Percentiles rank a stretch among this genome's conserved stretches.
Evolutionary conservation across 2,797 vertebrate species (phyloP).

Genomic region (Champsocephalus gunnari): DNA sequence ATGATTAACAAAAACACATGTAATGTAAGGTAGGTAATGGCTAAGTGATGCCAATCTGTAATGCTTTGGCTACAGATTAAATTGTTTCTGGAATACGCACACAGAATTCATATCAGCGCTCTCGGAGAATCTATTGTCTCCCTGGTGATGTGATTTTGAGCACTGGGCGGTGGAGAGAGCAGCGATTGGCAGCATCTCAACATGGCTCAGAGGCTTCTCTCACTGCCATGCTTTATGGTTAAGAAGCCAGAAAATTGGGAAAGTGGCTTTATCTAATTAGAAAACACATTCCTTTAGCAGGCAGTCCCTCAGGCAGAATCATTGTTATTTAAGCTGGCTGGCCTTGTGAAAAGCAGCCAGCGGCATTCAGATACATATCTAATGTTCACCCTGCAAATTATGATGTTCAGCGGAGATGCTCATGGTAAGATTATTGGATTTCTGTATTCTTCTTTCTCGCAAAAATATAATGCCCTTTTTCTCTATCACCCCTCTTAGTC

Average conservation of each 20-base stretch:
- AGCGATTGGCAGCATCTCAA: slow-evolving; percentile 76
- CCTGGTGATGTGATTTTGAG: slow-evolving; percentile 68
- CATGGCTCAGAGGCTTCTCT: slow-evolving; percentile 77
- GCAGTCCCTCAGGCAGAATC: slow-evolving; percentile 80
- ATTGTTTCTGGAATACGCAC: slow-evolving; percentile 51
- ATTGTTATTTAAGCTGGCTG: slow-evolving; percentile 84
- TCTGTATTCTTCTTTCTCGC: slow-evolving; percentile 43
- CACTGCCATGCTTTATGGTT: slow-evolving; percentile 81
- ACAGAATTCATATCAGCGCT: slow-evolving; percentile 46
- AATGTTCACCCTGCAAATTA: slow-evolving; percentile 72
- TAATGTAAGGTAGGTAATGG: slow-evolving; percentile 45
- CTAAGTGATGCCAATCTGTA: slow-evolving; percentile 48
- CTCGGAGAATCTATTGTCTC: slow-evolving; percentile 68
- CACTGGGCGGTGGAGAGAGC: slow-evolving; percentile 62
- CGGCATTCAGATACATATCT: slow-evolving; percentile 81
- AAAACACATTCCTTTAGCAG: slow-evolving; percentile 84
- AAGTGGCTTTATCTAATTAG: slow-evolving; percentile 87
- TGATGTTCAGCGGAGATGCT: slow-evolving; percentile 68
- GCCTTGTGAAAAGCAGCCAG: slow-evolving; percentile 78
- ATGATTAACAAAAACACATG: slow-evolving; percentile 53
- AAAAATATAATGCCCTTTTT: slow-evolving; percentile 48
- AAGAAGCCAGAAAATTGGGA: slow-evolving; percentile 86
- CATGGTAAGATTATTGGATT: slow-evolving; percentile 66
- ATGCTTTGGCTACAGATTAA: slow-evolving; percentile 56
- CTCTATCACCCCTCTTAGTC: slow-evolving; percentile 41